Evolutionary conservation across 2,797 vertebrate genomes (phyloP).

Genomic region (Delichon dasypus): DNA sequence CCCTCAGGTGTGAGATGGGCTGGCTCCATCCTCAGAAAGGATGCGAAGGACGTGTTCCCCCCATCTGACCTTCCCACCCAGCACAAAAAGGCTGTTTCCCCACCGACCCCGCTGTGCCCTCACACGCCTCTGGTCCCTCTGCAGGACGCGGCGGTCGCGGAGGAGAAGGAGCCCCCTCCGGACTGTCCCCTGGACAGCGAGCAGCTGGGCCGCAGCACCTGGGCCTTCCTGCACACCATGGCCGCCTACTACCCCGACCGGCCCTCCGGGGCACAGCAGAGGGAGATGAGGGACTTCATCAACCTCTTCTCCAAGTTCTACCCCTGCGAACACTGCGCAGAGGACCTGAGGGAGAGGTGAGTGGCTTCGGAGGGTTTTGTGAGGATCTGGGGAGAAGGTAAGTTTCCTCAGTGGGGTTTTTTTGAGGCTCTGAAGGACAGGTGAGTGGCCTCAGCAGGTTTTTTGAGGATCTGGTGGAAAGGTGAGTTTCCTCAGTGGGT

Average conservation of each 20-base stretch:
- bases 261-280: conserved; percentile 84
- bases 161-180: conserved; percentile 71
- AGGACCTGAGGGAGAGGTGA: conserved; percentile 81
- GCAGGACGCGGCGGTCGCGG: not conserved
- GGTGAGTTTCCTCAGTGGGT: not conserved
- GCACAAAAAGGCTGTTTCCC: accelerated
- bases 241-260: conserved; percentile 91
- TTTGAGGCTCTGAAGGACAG: conserved; percentile 82
- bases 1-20: not conserved
- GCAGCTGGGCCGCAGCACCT: conserved; percentile 90
- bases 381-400: not conserved
- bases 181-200: conserved; percentile 91
- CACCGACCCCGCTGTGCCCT: accelerated
- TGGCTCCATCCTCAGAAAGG: not conserved
- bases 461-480: not conserved
- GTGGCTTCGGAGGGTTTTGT: not conserved
- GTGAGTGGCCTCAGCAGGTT: not conserved
- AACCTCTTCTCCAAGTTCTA: conserved; percentile 94
- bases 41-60: not conserved
- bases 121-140: not conserved
- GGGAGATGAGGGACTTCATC: conserved; percentile 92
- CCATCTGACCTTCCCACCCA: not conserved
- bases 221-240: conserved; percentile 96
- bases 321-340: conserved; percentile 92
- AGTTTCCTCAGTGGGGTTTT: not conserved